Evolutionary conservation across 1,140 invertebrate genomes (phyloP), one percentile per base, ranked within the genome.

Genomic region (Lethrus apterus): DNA sequence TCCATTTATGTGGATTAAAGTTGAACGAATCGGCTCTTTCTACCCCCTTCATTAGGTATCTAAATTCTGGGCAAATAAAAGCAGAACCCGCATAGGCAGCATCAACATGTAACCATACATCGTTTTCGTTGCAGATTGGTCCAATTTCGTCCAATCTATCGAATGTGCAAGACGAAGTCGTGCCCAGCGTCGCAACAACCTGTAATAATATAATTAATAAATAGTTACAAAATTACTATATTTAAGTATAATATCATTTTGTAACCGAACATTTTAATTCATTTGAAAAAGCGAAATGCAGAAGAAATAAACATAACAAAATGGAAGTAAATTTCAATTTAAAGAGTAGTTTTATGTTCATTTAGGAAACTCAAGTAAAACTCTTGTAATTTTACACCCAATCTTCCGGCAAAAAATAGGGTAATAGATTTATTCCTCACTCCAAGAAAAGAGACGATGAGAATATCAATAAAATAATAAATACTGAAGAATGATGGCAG

Each of bases 1-100:
- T 73, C 92, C 92, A 97, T 66, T 98, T 98, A 68, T 96, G 93
- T 0, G 93, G 92, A 62, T 97, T 98, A 58, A 95, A 93, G 65
- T 94, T 93, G 63, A 95, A 93, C 0, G 91, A 95, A 51, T 93
- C 83, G 0, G 88, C 90, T 42, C 76, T 76, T 63, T 97, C 90
- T 3, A 95, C 71, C 7, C 94, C 94, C 54, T 86, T 82, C 79
- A 94, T 84, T 8, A 91, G 70, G 56, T 90, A 80, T 13, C 91
- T 79, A 29, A 44, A 93, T 71, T 98, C 94, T 0, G 91, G 89
- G 59, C 93, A 98, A 46, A 97, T 89, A 58, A 98, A 92, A 2
- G 93, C 81, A 3, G 88, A 84, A 8, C 92, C 86, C 0, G 92
- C 93, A 64, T 98, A 98, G 1, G 93, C 93, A 1, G 92, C 93